Evolutionary conservation across 1,140 invertebrate species (phyloP), one percentile per base, ranked within the genome.

Genomic region (Lordiphosa clarofinis): DNA sequence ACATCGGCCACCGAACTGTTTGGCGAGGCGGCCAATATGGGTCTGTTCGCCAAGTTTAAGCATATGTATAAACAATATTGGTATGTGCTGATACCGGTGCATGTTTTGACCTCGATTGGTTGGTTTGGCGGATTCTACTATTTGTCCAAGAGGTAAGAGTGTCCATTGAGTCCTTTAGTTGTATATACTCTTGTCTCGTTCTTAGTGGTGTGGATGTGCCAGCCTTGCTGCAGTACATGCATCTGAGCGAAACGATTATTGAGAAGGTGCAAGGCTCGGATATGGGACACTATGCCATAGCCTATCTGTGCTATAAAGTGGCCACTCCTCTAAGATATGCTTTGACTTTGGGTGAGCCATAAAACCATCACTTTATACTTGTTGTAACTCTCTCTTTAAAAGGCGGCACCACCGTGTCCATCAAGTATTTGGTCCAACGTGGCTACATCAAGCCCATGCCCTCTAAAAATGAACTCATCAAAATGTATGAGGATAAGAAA

Each of bases 1-100:
- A 31, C 86, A 9, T 48, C 84, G 4, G 56, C 73, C 2, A 66
- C 13, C 19, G 86, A 88, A 24, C 60, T 88, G 3, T 88, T 88
- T 15, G 87, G 86, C 12, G 87, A 88, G 1, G 59, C 87, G 4
- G 84, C 87, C 0, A 88, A 87, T 15, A 76, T 82, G 68, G 82
- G 82, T 4, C 60, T 97, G 8, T 94, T 96, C 86, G 92, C 96
- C 78, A 93, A 92, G 76, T 97, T 98, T 89, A 98, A 98, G 89
- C 91, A 94, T 81, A 95, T 98, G 93, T 95, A 96, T 79, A 95
- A 94, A 89, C 94, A 98, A 87, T 98, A 99, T 90, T 98, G 97
- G 95, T 97, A 98, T 90, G 94, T 98, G 55, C 87, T 98, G 33
- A 90, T 98, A 54, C 96, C 96, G 28, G 96, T 98, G 1, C 97